These are phyloP conservation scores for Oligia strigilis DNA, from an alignment of 2,888 invertebrate species.

Conservation along the genomic window DNA sequence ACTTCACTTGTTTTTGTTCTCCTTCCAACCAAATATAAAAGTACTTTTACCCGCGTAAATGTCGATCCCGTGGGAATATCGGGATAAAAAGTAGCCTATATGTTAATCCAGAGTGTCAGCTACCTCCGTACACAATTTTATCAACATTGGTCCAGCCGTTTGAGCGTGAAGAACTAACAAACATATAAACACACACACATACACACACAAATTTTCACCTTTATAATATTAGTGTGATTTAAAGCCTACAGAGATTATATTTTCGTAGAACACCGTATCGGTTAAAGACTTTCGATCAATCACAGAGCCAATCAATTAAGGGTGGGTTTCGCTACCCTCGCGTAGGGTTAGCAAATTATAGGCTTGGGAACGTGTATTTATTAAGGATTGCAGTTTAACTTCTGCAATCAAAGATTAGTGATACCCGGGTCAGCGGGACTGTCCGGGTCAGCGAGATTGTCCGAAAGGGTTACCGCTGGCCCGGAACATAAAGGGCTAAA, in stretches of 20 bases:
- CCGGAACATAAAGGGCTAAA: too few species aligned
- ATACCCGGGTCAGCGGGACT: too few species aligned
- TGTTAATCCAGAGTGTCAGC: too few species aligned
- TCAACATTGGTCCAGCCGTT: too few species aligned
- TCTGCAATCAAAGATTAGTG: background rate
- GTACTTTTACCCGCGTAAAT: background rate
- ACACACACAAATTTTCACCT: too few species aligned
- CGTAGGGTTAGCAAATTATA: slow-evolving; percentile 54
- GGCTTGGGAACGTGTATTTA: slow-evolving; percentile 31
- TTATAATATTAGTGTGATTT: background rate
- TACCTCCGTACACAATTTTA: too few species aligned
- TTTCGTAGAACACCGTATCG: slow-evolving; percentile 35
- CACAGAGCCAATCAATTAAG: slow-evolving; percentile 64
- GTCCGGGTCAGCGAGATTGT: too few species aligned
- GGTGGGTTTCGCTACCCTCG: slow-evolving; percentile 50
- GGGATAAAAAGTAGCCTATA: too few species aligned
- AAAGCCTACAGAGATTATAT: slow-evolving; percentile 7
- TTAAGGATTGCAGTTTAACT: background rate
- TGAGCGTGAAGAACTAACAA: too few species aligned
- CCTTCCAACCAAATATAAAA: background rate
- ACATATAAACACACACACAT: too few species aligned
- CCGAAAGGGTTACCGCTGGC: too few species aligned
- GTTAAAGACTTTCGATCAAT: slow-evolving; percentile 59
- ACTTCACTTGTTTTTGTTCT: background rate
- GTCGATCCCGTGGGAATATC: too few species aligned